Base-by-base conservation (phyloP, 2,888 invertebrate genomes). In the Catocala nupta region DNA sequence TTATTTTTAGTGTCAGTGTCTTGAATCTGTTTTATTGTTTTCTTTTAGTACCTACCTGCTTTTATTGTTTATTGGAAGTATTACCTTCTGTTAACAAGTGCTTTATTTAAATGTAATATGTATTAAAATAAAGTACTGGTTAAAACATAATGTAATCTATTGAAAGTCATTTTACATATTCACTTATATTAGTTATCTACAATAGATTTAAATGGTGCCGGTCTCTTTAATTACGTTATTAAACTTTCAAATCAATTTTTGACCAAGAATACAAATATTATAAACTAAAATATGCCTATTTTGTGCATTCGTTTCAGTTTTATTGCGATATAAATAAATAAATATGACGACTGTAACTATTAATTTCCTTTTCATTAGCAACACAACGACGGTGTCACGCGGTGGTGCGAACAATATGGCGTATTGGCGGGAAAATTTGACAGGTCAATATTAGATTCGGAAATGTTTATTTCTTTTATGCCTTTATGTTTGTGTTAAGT, bases 341-440 rank as follows among this genome's bases (percentile, higher is more conserved):
- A 65, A 66, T 76, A 80, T 84, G 80, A 81, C 76, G 71, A 78
- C 78, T 77, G 83, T 84, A 87, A 90, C 90, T 90, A 90, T 88
- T 89, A 88, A 92, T 92, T 92, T 92, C 91, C 91, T 89, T 88
- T 89, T 87, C 86, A 90, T 91, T 90, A 87, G 83, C 63, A 70
- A 70, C 78, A 92, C 89, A 92, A 91, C 90, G 85, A 91, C 90
- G 85, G 87, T 89, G 86, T 89, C 90, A 90, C 78, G 85, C 78
- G 68, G 88, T 78, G 88, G 77, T 77, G 82, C 80, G 81, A 88
- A 91, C 91, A 92, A 90, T 89, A 87, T 88, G 84, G 83, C 78
- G 83, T 71, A 81, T 84, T 86, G 88, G 87, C 85, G 87, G 85
- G 87, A 90, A 62, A 90, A 88, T 87, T 85, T 86, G 89, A 89